These are phyloP conservation scores for Pammene aurita DNA, from an alignment of 2,888 invertebrate genomes.

Conservation along the genomic window DNA sequence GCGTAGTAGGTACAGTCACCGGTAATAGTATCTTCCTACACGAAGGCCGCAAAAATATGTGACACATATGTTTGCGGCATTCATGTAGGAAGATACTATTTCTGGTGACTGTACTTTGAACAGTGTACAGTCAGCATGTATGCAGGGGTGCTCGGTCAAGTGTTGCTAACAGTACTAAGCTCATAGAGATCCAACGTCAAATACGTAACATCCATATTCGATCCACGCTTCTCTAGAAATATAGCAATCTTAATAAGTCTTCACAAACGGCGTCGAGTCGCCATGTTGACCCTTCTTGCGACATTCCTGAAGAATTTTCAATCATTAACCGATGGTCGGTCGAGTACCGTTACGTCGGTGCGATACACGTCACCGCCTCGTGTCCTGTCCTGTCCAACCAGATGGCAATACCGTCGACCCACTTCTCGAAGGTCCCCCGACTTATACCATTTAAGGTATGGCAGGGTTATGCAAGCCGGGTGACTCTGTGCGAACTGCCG, in stretches of 20 bases:
- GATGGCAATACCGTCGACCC: constrained; percentile 78
- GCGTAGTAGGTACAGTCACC: no score
- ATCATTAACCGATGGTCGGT: constrained; percentile 42
- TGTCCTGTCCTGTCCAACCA: constrained; percentile 70
- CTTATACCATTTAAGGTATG: constrained; percentile 68
- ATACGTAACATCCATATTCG: constrained; percentile 1
- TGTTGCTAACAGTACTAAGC: no score
- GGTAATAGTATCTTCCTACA: no score
- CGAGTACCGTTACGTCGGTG: constrained; percentile 58
- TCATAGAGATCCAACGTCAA: background rate
- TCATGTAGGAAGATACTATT: no score
- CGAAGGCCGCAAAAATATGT: no score
- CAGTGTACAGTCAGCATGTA: no score
- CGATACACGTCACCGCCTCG: constrained; percentile 64
- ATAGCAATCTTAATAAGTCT: constrained; percentile 15
- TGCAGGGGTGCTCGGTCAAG: no score
- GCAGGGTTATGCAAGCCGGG: constrained; percentile 71
- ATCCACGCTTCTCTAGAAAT: background rate
- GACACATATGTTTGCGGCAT: no score
- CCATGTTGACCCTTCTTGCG: constrained; percentile 30
- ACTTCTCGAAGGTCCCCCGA: constrained; percentile 76
- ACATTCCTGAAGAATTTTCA: constrained; percentile 38
- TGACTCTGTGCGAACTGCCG: constrained; percentile 46
- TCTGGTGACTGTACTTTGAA: no score
- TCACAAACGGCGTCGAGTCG: constrained; percentile 26